Conservation (phyloP, 2,113 vertebrate species). For the Amazona vittata region DNA sequence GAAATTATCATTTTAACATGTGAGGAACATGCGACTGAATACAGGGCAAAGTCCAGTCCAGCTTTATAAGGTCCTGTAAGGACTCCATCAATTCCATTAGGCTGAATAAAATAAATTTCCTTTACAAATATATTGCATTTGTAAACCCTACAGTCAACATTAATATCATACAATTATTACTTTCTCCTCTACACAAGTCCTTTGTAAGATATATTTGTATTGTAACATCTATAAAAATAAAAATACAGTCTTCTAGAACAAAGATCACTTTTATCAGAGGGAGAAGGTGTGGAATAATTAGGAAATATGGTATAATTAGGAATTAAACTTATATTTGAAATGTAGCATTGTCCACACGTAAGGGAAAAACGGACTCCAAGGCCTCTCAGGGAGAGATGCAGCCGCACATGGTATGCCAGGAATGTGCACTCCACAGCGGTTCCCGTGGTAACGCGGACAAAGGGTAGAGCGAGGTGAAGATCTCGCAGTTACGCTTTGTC, state of each 20-base stretch:
- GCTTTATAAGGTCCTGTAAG: background rate
- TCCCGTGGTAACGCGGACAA: no score
- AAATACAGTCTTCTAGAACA: background rate
- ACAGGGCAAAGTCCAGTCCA: background rate
- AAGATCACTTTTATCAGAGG: background rate
- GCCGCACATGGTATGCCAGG: no score
- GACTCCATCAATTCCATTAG: background rate
- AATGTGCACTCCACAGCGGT: no score
- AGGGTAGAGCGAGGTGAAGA: no score
- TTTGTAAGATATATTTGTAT: background rate
- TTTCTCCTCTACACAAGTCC: background rate
- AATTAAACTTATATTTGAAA: no score
- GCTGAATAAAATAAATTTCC: background rate
- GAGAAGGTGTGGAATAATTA: background rate
- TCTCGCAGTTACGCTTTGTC: no score
- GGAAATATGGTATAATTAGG: no score
- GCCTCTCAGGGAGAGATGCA: no score
- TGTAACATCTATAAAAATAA: background rate
- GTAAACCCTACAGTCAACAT: background rate
- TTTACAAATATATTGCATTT: background rate
- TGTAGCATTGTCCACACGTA: no score
- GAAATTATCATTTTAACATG: background rate
- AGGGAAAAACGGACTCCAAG: no score
- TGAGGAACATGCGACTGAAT: rapidly evolving
- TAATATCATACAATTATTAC: background rate